phyloP scores from a whole-genome alignment of 2,888 invertebrate species.

The Nineta flava region DNA sequence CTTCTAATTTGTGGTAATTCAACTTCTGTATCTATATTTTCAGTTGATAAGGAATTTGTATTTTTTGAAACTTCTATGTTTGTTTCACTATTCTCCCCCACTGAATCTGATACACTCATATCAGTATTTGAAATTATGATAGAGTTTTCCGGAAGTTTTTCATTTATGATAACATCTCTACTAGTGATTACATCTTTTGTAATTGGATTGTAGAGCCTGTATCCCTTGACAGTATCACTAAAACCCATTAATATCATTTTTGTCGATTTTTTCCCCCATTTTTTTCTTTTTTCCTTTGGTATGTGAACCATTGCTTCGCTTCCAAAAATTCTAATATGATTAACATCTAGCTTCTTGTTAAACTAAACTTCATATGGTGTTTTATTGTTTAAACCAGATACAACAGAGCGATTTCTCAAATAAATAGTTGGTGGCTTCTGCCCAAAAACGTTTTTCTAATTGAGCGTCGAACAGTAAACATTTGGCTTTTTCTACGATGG shows the following conservation, averaged over 20 bases:
- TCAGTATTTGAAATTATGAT: too few relatives aligned
- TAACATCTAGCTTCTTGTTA: conserved; percentile 19
- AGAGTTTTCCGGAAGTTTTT: neutral
- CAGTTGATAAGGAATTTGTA: neutral
- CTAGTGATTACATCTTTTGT: neutral
- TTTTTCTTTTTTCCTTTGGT: conserved; percentile 18
- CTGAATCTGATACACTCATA: neutral
- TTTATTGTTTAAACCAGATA: conserved; percentile 4
- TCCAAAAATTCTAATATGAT: conserved; percentile 22
- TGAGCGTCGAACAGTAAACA: conserved; percentile 15
- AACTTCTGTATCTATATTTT: neutral
- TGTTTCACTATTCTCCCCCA: neutral
- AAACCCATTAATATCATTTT: conserved; percentile 2
- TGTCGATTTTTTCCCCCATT: conserved; percentile 15
- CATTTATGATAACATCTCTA: neutral
- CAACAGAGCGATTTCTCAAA: conserved; percentile 13
- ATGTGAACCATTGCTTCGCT: conserved; percentile 19
- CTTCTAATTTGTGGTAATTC: neutral
- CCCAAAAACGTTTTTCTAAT: conserved; percentile 17
- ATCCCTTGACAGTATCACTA: conserved; percentile 15
- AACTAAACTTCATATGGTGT: conserved; percentile 23
- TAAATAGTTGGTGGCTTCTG: conserved; percentile 18
- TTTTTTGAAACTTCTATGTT: neutral
- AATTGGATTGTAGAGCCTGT: conserved; percentile 14
- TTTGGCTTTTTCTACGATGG: conserved; percentile 20